Conservation (phyloP, 1,140 invertebrate genomes). For the Dendrolimus kikuchii region DNA sequence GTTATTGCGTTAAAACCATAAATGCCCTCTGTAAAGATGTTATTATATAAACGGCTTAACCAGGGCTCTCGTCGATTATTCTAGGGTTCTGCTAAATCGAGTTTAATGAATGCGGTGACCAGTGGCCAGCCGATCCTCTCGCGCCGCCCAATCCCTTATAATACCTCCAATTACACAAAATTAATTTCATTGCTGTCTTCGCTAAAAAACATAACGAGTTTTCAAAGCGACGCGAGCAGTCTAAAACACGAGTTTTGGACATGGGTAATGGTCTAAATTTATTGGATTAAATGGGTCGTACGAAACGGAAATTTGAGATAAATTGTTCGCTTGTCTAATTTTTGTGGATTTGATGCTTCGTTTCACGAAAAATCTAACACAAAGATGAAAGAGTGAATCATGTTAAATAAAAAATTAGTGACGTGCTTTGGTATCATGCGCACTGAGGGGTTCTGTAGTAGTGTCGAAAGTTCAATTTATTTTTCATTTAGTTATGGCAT, state of each 20-base stretch:
- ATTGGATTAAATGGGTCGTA: slow-evolving; percentile 60
- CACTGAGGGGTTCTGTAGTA: no score
- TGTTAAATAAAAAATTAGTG: slow-evolving; percentile 13
- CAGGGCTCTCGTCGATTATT: no score
- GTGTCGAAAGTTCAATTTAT: no score
- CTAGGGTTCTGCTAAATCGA: no score
- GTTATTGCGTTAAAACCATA: no score
- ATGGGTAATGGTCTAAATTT: slow-evolving; percentile 64
- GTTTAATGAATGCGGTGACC: background rate
- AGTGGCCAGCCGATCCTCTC: background rate
- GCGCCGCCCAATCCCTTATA: slow-evolving; percentile 19
- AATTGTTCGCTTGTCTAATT: slow-evolving; percentile 61
- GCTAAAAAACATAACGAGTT: slow-evolving; percentile 50
- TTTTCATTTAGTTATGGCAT: no score
- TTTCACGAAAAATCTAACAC: slow-evolving; percentile 35
- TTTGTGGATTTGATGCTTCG: slow-evolving; percentile 53
- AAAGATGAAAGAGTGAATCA: slow-evolving; percentile 10
- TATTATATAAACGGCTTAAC: no score
- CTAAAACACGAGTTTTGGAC: slow-evolving; percentile 47
- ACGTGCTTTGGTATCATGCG: no score
- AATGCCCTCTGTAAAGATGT: no score
- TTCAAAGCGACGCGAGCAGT: slow-evolving; percentile 45
- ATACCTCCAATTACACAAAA: slow-evolving; percentile 53
- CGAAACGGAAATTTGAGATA: slow-evolving; percentile 42
- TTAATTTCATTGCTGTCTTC: slow-evolving; percentile 58